Evolutionary conservation across 2,113 vertebrate genomes (phyloP).

Genomic region (Labeo rohita): DNA sequence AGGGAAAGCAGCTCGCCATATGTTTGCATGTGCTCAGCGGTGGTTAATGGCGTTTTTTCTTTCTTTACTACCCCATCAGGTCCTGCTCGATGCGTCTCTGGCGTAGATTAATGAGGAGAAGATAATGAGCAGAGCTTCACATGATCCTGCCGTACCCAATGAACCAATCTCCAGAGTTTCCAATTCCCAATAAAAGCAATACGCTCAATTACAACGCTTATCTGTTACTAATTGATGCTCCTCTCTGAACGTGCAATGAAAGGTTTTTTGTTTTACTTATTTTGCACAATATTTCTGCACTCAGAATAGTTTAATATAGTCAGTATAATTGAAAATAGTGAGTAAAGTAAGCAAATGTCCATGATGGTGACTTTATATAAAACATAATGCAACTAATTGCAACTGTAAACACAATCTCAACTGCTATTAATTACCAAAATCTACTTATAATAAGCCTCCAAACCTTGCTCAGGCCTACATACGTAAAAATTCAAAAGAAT

Average conservation of each 20-base stretch:
- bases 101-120: not conserved
- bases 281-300: not conserved
- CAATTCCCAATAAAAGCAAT: conserved; percentile 5
- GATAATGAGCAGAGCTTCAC: conserved; percentile 18
- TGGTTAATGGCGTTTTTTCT: not conserved
- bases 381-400: not conserved
- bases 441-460: not conserved
- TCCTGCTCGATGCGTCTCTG: not conserved
- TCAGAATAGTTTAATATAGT: not conserved
- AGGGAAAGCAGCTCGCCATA: not conserved
- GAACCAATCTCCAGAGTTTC: not conserved
- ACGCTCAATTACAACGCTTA: not conserved
- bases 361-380: not conserved
- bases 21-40: not conserved
- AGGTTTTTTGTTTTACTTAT: not conserved
- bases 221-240: not conserved
- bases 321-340: not conserved
- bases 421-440: not conserved
- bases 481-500: too few species aligned
- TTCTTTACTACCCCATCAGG: not conserved
- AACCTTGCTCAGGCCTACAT: not conserved
- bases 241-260: not conserved
- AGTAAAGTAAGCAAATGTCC: not conserved
- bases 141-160: not conserved
- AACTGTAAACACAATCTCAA: not conserved